Evolutionary conservation across 1,140 invertebrate species (phyloP).

Genomic region (Branchinecta lindahli): DNA sequence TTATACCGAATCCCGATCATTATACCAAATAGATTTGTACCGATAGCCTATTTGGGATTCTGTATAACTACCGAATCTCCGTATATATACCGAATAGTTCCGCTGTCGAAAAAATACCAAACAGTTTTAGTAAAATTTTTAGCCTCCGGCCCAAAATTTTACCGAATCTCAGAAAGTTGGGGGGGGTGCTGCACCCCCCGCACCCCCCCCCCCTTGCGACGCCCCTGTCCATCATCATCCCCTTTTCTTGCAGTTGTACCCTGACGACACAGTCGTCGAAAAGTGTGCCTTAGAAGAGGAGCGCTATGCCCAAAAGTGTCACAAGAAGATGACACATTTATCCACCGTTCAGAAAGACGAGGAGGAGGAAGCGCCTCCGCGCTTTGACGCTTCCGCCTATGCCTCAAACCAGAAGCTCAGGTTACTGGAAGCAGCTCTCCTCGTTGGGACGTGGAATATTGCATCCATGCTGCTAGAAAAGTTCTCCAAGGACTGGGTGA

Average conservation of each 20-base stretch:
- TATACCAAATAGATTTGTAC: no score
- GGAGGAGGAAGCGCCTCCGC: constrained; percentile 35
- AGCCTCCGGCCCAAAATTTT: no score
- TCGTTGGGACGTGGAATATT: constrained; percentile 77
- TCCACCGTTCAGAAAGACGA: constrained; percentile 63
- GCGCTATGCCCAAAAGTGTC: constrained; percentile 69
- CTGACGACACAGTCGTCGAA: constrained; percentile 62
- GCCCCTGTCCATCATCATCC: no score
- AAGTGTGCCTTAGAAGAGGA: constrained; percentile 66
- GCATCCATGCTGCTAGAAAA: constrained; percentile 58
- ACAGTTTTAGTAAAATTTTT: no score
- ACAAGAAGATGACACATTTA: constrained; percentile 67
- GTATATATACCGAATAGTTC: no score
- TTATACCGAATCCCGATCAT: no score
- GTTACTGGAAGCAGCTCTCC: constrained; percentile 69
- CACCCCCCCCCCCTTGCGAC: no score
- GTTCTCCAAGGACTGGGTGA: constrained; percentile 63
- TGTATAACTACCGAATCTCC: no score
- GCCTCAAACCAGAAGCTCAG: constrained; percentile 82
- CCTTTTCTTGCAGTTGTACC: constrained; percentile 46
- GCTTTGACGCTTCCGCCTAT: constrained; percentile 25
- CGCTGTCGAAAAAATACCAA: no score
- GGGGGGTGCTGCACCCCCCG: no score
- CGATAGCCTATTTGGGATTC: no score
- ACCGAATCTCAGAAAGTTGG: no score